Percentiles rank a stretch among this genome's conserved stretches.
phyloP scores from a whole-genome alignment of 92 coral and sea anemone species.

The Palythoa grandiflora region DNA sequence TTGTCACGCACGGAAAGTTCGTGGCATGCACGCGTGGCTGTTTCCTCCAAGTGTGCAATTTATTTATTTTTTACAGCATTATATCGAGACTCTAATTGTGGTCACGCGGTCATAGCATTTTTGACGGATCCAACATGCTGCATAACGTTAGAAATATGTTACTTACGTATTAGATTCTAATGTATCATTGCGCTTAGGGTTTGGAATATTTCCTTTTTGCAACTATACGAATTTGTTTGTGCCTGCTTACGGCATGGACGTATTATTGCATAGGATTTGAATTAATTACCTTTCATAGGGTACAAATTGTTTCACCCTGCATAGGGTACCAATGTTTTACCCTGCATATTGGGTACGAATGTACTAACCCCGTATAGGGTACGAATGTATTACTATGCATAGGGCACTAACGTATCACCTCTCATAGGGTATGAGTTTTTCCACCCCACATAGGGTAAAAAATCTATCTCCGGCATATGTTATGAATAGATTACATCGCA shows the following conservation, averaged over 20 bases:
- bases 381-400: neutral
- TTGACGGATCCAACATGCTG: neutral
- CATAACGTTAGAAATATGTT: constrained; percentile 2
- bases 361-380: no score
- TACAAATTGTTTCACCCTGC: neutral
- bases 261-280: neutral
- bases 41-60: neutral
- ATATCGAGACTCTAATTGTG: neutral
- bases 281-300: neutral
- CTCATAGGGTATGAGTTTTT: neutral
- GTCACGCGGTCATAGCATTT: neutral
- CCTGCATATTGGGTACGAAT: no score
- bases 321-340: no score
- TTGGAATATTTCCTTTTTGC: neutral
- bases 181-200: neutral
- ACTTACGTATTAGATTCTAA: neutral
- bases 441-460: neutral
- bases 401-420: neutral
- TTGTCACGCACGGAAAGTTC: neutral
- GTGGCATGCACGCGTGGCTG: neutral
- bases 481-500: neutral
- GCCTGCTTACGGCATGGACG: no score
- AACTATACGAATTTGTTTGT: no score
- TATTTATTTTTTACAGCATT: neutral
- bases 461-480: neutral